phyloP scores from a whole-genome alignment of 2,888 invertebrate species.

The Sabellastarte sp. region DNA sequence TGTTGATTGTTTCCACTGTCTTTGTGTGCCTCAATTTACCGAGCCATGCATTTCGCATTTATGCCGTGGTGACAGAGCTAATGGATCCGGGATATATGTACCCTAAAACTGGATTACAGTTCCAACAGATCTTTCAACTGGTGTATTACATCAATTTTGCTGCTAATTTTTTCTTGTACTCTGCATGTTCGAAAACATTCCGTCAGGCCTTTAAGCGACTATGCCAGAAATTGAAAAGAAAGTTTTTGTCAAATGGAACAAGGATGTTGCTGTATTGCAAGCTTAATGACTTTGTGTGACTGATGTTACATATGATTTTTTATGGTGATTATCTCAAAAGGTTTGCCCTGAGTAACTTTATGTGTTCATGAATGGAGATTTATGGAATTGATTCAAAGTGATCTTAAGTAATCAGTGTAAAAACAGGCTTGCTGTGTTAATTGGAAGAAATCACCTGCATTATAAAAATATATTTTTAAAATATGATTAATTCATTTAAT shows the following conservation, averaged over 20 bases:
- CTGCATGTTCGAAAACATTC: constrained; percentile 12
- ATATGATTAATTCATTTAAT: too few species aligned
- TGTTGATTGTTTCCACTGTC: constrained; percentile 20
- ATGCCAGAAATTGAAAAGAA: background rate
- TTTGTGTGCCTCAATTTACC: constrained; percentile 24
- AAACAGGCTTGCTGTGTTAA: too few species aligned
- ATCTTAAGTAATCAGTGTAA: too few species aligned
- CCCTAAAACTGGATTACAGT: constrained; percentile 3
- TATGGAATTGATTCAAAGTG: too few species aligned
- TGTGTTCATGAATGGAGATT: too few species aligned
- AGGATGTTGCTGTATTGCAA: too few species aligned
- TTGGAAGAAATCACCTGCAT: too few species aligned
- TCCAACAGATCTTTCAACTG: constrained; percentile 21
- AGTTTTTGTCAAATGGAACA: background rate
- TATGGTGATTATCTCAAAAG: too few species aligned
- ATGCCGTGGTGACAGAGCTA: constrained; percentile 8
- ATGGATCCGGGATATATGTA: background rate
- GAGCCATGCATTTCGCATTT: constrained; percentile 17
- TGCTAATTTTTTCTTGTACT: constrained; percentile 24
- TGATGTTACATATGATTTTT: too few species aligned
- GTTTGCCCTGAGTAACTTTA: too few species aligned
- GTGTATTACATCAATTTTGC: constrained; percentile 21
- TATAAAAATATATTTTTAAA: too few species aligned
- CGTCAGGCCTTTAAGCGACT: background rate
- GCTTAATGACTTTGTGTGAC: too few species aligned